Percentiles rank a stretch among this genome's conserved stretches.
These are phyloP conservation scores for Zosterops pallidus DNA, from an alignment of 2,113 vertebrate genomes.

Conservation along the genomic window DNA sequence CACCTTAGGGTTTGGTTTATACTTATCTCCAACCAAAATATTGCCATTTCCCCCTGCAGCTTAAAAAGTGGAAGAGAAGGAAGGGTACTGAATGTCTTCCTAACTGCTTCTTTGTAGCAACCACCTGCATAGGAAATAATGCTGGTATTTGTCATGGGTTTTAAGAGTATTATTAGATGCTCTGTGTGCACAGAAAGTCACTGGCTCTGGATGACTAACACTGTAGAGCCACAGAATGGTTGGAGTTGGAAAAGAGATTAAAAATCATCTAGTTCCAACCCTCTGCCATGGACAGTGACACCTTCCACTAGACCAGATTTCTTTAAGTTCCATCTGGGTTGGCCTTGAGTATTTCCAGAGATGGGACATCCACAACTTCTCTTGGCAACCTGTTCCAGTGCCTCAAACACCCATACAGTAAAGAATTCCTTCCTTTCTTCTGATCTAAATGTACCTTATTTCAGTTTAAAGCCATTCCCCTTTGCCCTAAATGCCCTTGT, in stretches of 20 bases:
- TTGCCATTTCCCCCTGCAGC: not conserved
- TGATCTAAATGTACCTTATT: not conserved
- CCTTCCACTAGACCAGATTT: not conserved
- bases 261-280: not conserved
- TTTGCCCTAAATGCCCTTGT: not conserved
- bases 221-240: not conserved
- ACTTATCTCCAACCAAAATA: conserved; percentile 42
- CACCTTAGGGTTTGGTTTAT: conserved; percentile 44
- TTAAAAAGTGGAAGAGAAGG: not conserved
- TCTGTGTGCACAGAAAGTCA: not conserved
- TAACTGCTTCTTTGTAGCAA: conserved; percentile 43
- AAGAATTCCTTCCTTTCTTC: not conserved
- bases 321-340: not conserved
- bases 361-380: not conserved
- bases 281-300: not conserved
- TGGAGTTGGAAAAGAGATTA: not conserved
- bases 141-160: conserved; percentile 13
- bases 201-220: not conserved
- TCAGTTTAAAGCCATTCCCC: not conserved
- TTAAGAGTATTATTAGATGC: not conserved
- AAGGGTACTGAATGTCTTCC: conserved; percentile 26
- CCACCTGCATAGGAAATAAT: conserved; percentile 37
- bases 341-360: not conserved
- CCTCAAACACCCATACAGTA: not conserved
- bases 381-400: not conserved